A percentile compares a stretch with the other conserved stretches of the same genome.
Conservation (phyloP, 2,797 vertebrate genomes). For the Kryptopterus vitreolus region DNA sequence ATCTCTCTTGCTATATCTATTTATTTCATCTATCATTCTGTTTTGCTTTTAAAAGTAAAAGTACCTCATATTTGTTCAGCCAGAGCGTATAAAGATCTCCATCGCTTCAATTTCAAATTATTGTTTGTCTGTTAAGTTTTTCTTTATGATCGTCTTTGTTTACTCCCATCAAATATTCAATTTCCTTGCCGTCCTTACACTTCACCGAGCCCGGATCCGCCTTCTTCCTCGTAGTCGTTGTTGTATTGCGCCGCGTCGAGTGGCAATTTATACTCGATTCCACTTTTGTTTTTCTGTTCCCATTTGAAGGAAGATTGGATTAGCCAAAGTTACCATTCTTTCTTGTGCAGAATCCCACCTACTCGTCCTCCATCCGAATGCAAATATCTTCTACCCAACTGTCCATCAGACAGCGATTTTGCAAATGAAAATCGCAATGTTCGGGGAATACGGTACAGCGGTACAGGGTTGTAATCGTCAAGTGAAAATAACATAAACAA, state of each 20-base stretch:
- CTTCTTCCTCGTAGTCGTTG: neutral
- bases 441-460: neutral
- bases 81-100: neutral
- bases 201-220: neutral
- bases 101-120: neutral
- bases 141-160: neutral
- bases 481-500: neutral
- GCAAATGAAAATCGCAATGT: neutral
- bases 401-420: neutral
- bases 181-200: neutral
- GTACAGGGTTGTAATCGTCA: neutral
- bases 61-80: neutral
- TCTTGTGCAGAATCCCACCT: neutral
- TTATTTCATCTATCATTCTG: too few relatives aligned
- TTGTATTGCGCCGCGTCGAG: neutral
- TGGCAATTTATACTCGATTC: neutral
- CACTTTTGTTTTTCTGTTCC: constrained; percentile 1
- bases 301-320: neutral
- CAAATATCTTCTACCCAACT: neutral
- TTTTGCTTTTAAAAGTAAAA: neutral
- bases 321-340: neutral
- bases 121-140: neutral
- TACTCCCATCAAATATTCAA: neutral
- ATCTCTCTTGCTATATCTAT: too few relatives aligned
- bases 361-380: neutral